phyloP scores from a whole-genome alignment of 2,797 vertebrate species.

The Parotocinclus haroldoi region DNA sequence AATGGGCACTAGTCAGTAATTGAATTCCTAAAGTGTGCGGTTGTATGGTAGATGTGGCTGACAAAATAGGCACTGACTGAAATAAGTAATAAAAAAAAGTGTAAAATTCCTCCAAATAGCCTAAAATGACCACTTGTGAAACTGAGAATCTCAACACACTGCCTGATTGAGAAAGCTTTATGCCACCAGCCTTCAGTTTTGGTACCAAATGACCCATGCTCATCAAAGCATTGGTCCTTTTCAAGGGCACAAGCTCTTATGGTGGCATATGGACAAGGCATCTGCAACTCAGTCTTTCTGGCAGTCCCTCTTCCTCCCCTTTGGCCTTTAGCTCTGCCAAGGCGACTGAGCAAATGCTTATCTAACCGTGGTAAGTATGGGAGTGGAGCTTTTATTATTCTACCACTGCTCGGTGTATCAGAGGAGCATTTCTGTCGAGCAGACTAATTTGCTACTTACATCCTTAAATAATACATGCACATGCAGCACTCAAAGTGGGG shows the following conservation, averaged over 20 bases:
- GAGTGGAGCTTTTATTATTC: conserved; percentile 14
- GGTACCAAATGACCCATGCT: conserved; percentile 41
- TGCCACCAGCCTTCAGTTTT: conserved; percentile 19
- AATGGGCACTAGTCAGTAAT: too few relatives aligned
- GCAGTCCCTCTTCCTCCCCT: conserved; percentile 42
- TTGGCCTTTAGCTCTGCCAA: conserved; percentile 32
- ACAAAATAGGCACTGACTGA: too few relatives aligned
- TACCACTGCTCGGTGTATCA: not conserved
- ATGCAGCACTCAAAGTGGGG: conserved; percentile 20
- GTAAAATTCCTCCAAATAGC: too few relatives aligned
- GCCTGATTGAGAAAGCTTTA: conserved; percentile 20
- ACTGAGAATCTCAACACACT: too few relatives aligned
- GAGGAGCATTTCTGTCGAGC: too few relatives aligned
- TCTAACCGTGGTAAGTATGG: conserved; percentile 29
- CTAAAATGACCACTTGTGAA: too few relatives aligned
- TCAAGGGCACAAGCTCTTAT: conserved; percentile 48
- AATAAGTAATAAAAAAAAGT: too few relatives aligned
- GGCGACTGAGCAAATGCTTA: conserved; percentile 39
- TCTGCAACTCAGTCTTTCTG: conserved; percentile 40
- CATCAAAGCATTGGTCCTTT: conserved; percentile 45
- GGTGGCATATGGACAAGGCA: conserved; percentile 41
- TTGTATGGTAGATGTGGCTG: too few relatives aligned
- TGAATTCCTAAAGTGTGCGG: too few relatives aligned
- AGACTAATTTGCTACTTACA: conserved; percentile 19
- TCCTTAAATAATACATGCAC: conserved; percentile 37